Evolutionary conservation across 92 coral and sea anemone genomes (phyloP).

Genomic region (Phenganax marumi): DNA sequence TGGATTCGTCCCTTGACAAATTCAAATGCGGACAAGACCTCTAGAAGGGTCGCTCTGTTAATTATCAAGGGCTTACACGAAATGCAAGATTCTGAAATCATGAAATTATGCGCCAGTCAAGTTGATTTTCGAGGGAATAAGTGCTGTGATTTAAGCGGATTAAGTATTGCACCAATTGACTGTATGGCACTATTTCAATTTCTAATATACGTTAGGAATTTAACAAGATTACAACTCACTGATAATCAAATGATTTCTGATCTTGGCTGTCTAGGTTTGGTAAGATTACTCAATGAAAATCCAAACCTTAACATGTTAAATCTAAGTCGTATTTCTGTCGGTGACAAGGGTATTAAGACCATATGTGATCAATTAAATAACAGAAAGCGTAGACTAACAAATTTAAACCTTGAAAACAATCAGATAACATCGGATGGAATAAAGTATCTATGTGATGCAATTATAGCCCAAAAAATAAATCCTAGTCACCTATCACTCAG

Average conservation of each 20-base stretch:
- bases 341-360: not conserved
- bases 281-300: not conserved
- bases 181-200: conserved; percentile 6
- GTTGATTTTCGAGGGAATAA: conserved; percentile 1
- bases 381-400: not conserved
- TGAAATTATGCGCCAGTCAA: conserved; percentile 7
- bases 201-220: not conserved
- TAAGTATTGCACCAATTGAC: not conserved
- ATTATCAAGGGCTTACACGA: conserved; percentile 16
- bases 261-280: conserved; percentile 7
- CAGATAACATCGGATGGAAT: not conserved
- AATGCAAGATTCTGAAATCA: conserved; percentile 14
- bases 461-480: not conserved
- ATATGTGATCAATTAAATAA: not conserved
- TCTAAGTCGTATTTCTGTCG: conserved; percentile 5
- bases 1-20: conserved; percentile 2
- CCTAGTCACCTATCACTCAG: not conserved
- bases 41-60: not conserved
- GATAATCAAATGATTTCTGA: conserved; percentile 6
- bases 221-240: not conserved
- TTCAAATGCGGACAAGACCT: not conserved
- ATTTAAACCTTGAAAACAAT: not conserved
- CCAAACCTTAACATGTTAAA: conserved; percentile 37
- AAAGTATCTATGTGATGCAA: not conserved
- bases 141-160: not conserved